Conservation (phyloP, 1,140 invertebrate species). For the Amphibalanus amphitrite region DNA sequence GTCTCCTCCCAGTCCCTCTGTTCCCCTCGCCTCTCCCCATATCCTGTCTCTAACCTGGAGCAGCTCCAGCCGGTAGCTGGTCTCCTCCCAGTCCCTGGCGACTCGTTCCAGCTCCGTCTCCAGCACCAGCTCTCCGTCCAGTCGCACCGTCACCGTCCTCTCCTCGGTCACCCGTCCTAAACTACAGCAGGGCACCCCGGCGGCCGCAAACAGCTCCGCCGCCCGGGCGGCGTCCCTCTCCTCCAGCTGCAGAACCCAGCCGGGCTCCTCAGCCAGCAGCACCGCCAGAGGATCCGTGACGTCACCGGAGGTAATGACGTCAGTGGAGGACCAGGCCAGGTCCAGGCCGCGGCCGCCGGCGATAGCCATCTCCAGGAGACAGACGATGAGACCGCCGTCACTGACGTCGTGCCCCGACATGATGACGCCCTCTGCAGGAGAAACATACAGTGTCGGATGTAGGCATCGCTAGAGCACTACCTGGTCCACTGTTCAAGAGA, state of each 20-base stretch:
- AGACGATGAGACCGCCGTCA: conserved; percentile 83
- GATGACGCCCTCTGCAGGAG: conserved; percentile 41
- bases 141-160: conserved; percentile 40
- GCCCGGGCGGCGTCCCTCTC: conserved; percentile 37
- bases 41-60: conserved; percentile 51
- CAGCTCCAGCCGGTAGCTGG: conserved; percentile 73
- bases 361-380: conserved; percentile 87
- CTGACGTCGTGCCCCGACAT: conserved; percentile 89
- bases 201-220: conserved; percentile 36
- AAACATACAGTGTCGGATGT: too few species aligned
- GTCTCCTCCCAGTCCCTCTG: too few species aligned
- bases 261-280: conserved; percentile 82
- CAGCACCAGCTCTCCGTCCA: conserved; percentile 28
- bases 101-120: conserved; percentile 43
- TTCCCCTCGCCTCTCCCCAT: too few species aligned
- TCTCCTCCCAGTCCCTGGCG: conserved; percentile 82
- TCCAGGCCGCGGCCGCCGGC: conserved; percentile 66
- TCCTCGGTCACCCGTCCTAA: conserved; percentile 50
- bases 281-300: conserved; percentile 21
- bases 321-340: conserved; percentile 30
- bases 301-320: conserved; percentile 4
- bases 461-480: too few species aligned
- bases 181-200: conserved; percentile 41
- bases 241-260: conserved; percentile 72
- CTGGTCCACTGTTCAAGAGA: too few species aligned